phyloP scores from a whole-genome alignment of 2,888 invertebrate genomes.

The Lumbricus terrestris region DNA sequence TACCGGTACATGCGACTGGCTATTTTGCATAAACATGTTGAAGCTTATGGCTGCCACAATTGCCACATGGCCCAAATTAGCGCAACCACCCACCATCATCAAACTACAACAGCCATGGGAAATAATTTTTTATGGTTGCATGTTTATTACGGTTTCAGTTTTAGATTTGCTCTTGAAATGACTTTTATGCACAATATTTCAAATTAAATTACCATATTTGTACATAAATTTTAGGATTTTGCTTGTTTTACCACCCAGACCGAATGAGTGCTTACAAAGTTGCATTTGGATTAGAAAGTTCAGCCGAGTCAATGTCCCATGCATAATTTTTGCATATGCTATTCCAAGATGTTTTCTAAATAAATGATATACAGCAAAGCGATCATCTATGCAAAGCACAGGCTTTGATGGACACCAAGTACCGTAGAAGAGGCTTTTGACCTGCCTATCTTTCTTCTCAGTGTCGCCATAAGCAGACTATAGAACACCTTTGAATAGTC shows the following conservation, averaged over 20 bases:
- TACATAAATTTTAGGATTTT: not conserved
- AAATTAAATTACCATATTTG: not conserved
- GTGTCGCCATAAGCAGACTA: too few relatives aligned
- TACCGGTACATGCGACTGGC: not conserved
- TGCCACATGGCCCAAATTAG: not conserved
- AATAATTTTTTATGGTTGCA: too few relatives aligned
- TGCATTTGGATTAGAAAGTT: not conserved
- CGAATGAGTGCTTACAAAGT: not conserved
- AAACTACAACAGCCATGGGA: too few relatives aligned
- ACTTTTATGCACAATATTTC: too few relatives aligned
- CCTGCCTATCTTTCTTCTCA: too few relatives aligned
- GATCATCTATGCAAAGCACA: too few relatives aligned
- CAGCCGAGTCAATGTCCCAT: not conserved
- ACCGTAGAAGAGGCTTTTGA: too few relatives aligned
- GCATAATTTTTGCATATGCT: not conserved
- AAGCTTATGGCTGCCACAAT: not conserved
- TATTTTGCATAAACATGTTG: not conserved
- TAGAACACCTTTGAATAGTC: too few relatives aligned
- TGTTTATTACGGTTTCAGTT: not conserved
- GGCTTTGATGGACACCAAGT: too few relatives aligned
- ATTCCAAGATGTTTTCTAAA: not conserved
- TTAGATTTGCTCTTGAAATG: not conserved
- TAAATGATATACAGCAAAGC: not conserved
- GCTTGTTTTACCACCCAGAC: not conserved
- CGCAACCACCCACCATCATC: too few relatives aligned